Evolutionary conservation across 2,888 invertebrate genomes (phyloP).

Genomic region (Cantharis flavilabris): DNA sequence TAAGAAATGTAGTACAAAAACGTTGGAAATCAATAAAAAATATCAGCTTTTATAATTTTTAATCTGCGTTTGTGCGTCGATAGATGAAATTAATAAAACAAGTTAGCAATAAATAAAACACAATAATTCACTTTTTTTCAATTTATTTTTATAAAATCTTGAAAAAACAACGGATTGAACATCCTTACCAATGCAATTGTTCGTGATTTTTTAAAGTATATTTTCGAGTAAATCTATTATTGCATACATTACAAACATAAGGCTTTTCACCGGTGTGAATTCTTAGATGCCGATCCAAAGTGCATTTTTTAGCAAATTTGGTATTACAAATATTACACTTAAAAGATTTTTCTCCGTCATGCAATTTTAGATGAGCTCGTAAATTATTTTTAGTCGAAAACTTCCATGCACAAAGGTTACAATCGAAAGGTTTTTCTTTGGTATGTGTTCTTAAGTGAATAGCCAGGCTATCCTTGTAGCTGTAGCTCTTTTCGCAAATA

Average conservation of each 20-base stretch:
- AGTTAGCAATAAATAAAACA: no score
- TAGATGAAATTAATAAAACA: no score
- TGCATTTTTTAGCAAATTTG: background rate
- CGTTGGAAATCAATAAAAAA: background rate
- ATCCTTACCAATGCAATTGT: background rate
- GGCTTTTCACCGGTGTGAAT: background rate
- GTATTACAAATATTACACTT: background rate
- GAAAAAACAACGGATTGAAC: no score
- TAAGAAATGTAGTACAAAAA: background rate
- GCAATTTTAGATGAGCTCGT: background rate
- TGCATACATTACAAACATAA: background rate
- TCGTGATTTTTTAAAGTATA: background rate
- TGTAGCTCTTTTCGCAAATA: background rate
- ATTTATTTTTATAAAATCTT: no score
- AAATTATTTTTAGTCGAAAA: background rate
- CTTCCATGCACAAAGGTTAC: background rate
- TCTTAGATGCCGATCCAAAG: background rate
- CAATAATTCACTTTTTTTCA: no score
- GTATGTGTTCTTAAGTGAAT: background rate
- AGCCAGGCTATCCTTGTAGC: background rate
- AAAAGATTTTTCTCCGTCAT: background rate
- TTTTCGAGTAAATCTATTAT: background rate
- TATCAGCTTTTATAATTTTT: background rate
- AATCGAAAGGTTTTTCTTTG: background rate
- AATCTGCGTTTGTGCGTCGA: background rate